Percentiles rank a stretch among this genome's conserved stretches.
phyloP scores from a whole-genome alignment of 2,113 vertebrate species.

The Vulpes lagopus region DNA sequence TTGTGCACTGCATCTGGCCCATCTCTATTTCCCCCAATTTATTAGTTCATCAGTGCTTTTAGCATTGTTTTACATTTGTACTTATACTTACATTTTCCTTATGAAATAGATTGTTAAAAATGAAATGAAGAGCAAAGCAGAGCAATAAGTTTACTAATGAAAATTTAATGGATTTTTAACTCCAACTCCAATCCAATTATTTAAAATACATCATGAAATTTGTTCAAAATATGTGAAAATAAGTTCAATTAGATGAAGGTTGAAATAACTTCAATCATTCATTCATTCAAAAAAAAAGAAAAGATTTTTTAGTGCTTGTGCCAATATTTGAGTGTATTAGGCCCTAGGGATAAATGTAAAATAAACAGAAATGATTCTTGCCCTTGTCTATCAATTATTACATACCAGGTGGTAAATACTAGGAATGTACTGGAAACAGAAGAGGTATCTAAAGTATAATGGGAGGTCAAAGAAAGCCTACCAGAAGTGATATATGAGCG shows the following conservation, averaged over 20 bases:
- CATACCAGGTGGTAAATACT: neutral
- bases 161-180: neutral
- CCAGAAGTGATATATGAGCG: neutral
- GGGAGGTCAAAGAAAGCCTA: neutral
- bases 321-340: neutral
- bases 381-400: neutral
- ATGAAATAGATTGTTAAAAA: neutral
- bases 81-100: neutral
- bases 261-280: neutral
- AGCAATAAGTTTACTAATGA: neutral
- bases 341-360: neutral
- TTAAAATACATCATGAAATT: neutral
- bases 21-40: neutral
- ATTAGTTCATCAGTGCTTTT: neutral
- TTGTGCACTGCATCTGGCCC: neutral
- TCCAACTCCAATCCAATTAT: neutral
- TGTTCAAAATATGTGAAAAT: neutral
- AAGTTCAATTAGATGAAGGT: neutral
- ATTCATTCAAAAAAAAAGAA: neutral
- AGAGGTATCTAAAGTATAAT: neutral
- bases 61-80: neutral
- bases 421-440: neutral
- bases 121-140: conserved; percentile 11
- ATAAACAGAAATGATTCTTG: neutral
- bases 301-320: neutral